A percentile compares a stretch with the other conserved stretches of the same genome.
Evolutionary conservation across 2,113 vertebrate genomes (phyloP).

Genomic region (Cathartes aura): DNA sequence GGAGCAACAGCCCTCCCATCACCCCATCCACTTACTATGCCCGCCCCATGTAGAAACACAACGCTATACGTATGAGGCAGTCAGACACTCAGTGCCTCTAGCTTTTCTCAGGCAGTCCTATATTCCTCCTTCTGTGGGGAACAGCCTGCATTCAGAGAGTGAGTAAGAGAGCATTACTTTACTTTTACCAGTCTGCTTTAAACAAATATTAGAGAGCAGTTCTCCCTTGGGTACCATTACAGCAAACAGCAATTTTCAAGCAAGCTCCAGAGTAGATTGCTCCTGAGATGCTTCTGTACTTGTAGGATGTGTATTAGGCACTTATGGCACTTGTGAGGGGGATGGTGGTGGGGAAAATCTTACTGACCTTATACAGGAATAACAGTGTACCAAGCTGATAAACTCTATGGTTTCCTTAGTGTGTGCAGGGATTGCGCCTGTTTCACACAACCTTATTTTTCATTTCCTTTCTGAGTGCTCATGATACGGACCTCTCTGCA

Average conservation of each 20-base stretch:
- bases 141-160: neutral
- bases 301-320: conserved; percentile 3
- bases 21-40: neutral
- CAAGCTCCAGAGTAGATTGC: conserved; percentile 30
- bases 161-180: conserved; percentile 43
- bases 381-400: neutral
- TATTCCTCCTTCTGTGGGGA: neutral
- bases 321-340: conserved; percentile 5
- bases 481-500: accelerated
- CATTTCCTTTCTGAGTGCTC: neutral
- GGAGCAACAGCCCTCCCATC: neutral
- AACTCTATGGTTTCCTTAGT: neutral
- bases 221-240: conserved; percentile 47
- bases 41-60: accelerated
- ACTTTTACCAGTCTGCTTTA: conserved; percentile 57
- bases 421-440: accelerated
- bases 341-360: neutral
- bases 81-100: neutral
- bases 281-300: conserved; percentile 22
- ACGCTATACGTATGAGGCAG: accelerated
- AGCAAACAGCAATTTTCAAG: conserved; percentile 62
- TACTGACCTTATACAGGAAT: neutral
- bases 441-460: neutral
- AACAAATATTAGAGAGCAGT: conserved; percentile 67
- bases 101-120: neutral